Evolutionary conservation across 2,797 vertebrate species (phyloP).

Genomic region (Crenichthys baileyi): DNA sequence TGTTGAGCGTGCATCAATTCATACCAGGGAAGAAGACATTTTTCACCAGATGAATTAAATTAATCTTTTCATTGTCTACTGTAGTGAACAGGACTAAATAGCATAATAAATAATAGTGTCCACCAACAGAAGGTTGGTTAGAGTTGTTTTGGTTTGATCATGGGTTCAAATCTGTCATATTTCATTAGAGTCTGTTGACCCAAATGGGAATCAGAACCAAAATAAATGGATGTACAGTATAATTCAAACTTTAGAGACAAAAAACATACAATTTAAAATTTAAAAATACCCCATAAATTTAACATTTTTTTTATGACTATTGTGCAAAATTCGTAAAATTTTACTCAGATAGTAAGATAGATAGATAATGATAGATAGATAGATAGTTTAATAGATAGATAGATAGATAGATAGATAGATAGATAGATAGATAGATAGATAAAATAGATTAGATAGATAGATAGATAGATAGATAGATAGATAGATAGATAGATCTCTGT

Average conservation of each 20-base stretch:
- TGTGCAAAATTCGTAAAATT: no score
- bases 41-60: no score
- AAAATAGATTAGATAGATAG: no score
- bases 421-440: constrained; percentile 13
- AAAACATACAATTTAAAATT: background rate
- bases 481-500: constrained; percentile 8
- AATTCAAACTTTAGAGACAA: background rate
- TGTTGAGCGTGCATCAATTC: background rate
- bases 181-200: background rate
- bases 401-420: constrained; percentile 1
- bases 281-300: no score
- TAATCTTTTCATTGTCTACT: background rate
- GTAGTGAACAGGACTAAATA: background rate
- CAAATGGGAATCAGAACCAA: background rate
- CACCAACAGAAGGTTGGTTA: background rate
- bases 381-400: background rate
- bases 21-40: background rate
- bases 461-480: constrained; percentile 9
- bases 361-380: background rate
- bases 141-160: background rate
- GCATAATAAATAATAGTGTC: background rate
- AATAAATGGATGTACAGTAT: background rate
- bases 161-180: background rate
- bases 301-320: no score
- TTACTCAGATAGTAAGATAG: no score